A percentile compares a stretch with the other conserved stretches of the same genome.
phyloP scores from a whole-genome alignment of 2,888 invertebrate genomes.

The Thymelicus lineola region DNA sequence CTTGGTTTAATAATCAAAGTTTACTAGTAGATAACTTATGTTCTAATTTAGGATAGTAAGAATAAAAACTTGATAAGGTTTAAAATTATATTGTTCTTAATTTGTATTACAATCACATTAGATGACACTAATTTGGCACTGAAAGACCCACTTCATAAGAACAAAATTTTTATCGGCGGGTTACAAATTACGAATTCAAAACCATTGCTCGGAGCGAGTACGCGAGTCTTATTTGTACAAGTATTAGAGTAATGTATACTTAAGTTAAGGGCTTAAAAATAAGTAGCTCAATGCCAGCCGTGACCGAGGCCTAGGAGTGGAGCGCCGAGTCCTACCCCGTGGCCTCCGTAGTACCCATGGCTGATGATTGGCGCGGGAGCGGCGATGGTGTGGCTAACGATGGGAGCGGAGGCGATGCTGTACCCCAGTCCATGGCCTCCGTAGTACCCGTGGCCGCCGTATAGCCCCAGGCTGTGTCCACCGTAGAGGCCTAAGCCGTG shows the following conservation, averaged over 20 bases:
- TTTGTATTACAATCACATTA: constrained; percentile 42
- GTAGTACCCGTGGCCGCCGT: constrained; percentile 47
- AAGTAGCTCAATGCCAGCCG: constrained; percentile 60
- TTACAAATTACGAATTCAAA: constrained; percentile 10
- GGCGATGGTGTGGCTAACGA: constrained; percentile 51
- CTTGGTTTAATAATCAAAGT: no score
- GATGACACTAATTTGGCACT: constrained; percentile 63
- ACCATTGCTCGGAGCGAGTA: constrained; percentile 7
- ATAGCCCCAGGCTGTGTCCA: constrained; percentile 50
- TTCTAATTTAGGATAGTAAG: no score
- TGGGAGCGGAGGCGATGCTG: constrained; percentile 49
- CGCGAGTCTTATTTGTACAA: constrained; percentile 16
- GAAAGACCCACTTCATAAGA: constrained; percentile 41
- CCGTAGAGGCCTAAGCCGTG: constrained; percentile 51
- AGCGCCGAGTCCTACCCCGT: constrained; percentile 47
- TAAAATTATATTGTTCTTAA: constrained; percentile 26
- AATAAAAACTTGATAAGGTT: neutral
- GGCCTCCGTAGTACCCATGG: constrained; percentile 52
- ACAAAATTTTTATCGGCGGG: constrained; percentile 18
- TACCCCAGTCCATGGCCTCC: constrained; percentile 42
- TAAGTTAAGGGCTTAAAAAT: constrained; percentile 25
- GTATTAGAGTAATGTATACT: constrained; percentile 16
- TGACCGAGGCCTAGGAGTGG: constrained; percentile 58
- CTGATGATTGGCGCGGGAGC: constrained; percentile 52
- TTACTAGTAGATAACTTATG: no score